Base-by-base conservation (phyloP, 2,888 invertebrate species). In the Celastrina argiolus region DNA sequence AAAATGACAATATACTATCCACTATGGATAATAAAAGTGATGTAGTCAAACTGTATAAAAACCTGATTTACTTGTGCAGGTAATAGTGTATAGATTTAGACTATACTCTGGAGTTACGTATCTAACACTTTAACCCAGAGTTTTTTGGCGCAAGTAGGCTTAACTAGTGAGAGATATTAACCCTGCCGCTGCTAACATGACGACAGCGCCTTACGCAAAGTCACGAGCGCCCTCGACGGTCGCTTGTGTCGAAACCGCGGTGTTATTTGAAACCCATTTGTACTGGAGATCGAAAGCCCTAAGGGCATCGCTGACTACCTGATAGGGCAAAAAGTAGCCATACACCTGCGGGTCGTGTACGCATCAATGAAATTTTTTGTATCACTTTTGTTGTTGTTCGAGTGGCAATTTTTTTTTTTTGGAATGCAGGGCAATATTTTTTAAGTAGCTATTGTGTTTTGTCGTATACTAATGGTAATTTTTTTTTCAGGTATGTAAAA, bases 191-290 rank as follows among this genome's bases (percentile, higher is more conserved):
- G n/a, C 45, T 22, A 16, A 63, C 41, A 14, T 28, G 18, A 45
- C n/a, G 31, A 64, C 64, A 59, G 28, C 28, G 59, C 31, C 59
- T 58, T 41, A 66, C 59, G 61, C 68, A 63, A 41, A 71, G 71
- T 72, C 73, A 73, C 73, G 73, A 72, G 65, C 63, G 65, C 51
- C 58, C 68, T 66, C 58, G 66, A 56, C 41, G 65, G 68, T 73
- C 72, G 73, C 71, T 68, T 70, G 71, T 69, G 71, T 70, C 68
- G 71, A 71, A 72, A 69, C 71, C 72, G 70, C 73, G 71, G 68
- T 51, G 70, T 73, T 72, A 74, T 74, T 73, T 72, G 69, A 73
- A 71, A 73, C 70, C 67, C 73, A 73, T 74, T 74, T 68, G 71
- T 70, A 71, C 66, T 71, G 66, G 66, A 67, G 69, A 74, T 72